These are phyloP conservation scores for Aricia agestis DNA, from an alignment of 1,140 invertebrate species.

Conservation along the genomic window DNA sequence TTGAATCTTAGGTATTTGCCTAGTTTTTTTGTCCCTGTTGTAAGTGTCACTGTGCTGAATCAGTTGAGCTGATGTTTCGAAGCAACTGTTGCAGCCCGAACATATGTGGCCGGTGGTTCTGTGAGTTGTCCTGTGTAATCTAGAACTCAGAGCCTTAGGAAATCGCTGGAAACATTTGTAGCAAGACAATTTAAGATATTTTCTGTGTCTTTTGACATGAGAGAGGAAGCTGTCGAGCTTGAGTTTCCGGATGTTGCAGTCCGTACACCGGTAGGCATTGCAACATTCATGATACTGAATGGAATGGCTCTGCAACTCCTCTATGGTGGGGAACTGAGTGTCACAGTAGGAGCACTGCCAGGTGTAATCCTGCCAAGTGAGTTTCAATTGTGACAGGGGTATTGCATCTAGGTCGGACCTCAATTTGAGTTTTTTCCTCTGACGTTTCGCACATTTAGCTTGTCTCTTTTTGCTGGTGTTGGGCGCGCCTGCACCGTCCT, in stretches of 20 bases:
- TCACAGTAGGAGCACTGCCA: slow-evolving; percentile 55
- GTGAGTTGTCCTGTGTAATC: slow-evolving; percentile 26
- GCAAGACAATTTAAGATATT: slow-evolving; percentile 35
- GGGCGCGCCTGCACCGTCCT: slow-evolving; percentile 2
- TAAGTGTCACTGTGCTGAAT: slow-evolving; percentile 28
- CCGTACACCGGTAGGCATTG: slow-evolving; percentile 44
- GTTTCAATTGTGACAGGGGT: slow-evolving; percentile 27
- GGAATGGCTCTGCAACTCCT: slow-evolving; percentile 42
- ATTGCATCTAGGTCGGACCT: slow-evolving; percentile 17
- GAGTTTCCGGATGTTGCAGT: slow-evolving; percentile 39
- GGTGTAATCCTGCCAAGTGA: slow-evolving; percentile 47
- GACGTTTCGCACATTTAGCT: slow-evolving; percentile 16
- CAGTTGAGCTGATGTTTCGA: slow-evolving; percentile 28
- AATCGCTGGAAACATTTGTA: slow-evolving; percentile 35
- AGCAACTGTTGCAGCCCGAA: slow-evolving; percentile 33
- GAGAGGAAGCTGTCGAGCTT: slow-evolving; percentile 33
- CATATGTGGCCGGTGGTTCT: slow-evolving; percentile 28
- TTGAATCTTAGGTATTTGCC: slow-evolving; percentile 26
- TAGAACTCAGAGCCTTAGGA: slow-evolving; percentile 20
- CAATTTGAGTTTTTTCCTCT: slow-evolving; percentile 12
- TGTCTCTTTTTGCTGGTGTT: slow-evolving; percentile 11
- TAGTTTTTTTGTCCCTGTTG: slow-evolving; percentile 30
- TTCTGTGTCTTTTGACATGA: slow-evolving; percentile 37
- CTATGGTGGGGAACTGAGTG: slow-evolving; percentile 43
- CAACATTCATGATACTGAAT: slow-evolving; percentile 41